phyloP scores from a whole-genome alignment of 2,113 vertebrate species.

The Pollachius pollachius region DNA sequence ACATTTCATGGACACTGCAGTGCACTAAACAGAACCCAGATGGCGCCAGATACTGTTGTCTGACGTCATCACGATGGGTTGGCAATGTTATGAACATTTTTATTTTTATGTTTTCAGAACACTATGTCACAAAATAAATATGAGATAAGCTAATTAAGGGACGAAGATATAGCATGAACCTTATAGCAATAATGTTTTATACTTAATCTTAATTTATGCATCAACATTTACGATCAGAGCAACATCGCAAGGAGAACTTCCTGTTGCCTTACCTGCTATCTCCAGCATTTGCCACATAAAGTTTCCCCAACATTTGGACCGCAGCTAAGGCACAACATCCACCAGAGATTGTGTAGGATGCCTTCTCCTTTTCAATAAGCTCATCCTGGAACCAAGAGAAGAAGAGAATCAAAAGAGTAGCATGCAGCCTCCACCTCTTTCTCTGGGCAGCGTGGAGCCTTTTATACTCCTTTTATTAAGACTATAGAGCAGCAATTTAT shows the following conservation, averaged over 20 bases:
- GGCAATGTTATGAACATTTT: too few relatives aligned
- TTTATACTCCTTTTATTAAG: background rate
- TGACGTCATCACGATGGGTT: background rate
- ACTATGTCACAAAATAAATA: too few relatives aligned
- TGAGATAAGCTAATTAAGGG: too few relatives aligned
- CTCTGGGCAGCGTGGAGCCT: background rate
- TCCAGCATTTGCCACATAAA: conserved; percentile 95
- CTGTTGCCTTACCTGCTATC: conserved; percentile 86
- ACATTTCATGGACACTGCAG: conserved; percentile 8
- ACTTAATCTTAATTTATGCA: too few relatives aligned
- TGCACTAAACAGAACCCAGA: conserved; percentile 16
- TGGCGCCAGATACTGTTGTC: conserved; percentile 4
- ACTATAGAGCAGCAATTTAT: background rate
- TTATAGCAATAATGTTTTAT: too few relatives aligned
- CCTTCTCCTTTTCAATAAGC: conserved; percentile 85
- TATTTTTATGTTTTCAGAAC: too few relatives aligned
- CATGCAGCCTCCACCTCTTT: background rate
- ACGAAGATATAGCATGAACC: too few relatives aligned
- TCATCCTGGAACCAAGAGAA: conserved; percentile 78
- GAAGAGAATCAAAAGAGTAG: background rate
- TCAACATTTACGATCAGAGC: too few relatives aligned
- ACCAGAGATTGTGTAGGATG: conserved; percentile 79
- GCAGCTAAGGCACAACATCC: conserved; percentile 93
- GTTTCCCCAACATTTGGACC: conserved; percentile 88
- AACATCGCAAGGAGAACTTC: too few relatives aligned